These are phyloP conservation scores for Andrena haemorrhoa DNA, from an alignment of 2,888 invertebrate genomes.

Conservation along the genomic window DNA sequence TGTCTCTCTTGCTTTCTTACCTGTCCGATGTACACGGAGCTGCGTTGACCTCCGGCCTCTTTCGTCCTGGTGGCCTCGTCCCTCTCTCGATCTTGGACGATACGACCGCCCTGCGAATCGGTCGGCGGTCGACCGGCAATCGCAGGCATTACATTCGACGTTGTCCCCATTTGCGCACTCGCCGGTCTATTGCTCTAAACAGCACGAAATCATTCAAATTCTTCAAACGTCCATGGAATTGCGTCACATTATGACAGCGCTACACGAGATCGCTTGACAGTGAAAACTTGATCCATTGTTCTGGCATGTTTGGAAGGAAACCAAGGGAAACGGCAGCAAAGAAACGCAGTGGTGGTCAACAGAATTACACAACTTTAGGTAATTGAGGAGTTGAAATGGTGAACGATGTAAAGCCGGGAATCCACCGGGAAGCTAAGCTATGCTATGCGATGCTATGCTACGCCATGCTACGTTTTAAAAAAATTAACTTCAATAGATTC, in stretches of 20 bases:
- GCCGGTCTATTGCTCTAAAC: conserved; percentile 75
- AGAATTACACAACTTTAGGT: background rate
- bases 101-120: conserved; percentile 78
- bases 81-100: conserved; percentile 79
- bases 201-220: conserved; percentile 32
- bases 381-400: no score
- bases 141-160: conserved; percentile 39
- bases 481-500: no score
- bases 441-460: no score
- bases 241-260: background rate
- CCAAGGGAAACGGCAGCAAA: background rate
- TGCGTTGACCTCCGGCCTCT: conserved; percentile 81
- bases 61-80: conserved; percentile 80
- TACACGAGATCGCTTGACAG: background rate
- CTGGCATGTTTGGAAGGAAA: background rate
- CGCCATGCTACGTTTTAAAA: no score
- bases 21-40: conserved; percentile 83
- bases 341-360: background rate
- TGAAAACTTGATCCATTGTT: conserved; percentile 30
- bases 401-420: no score
- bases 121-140: conserved; percentile 69
- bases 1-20: conserved; percentile 74
- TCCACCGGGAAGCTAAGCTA: no score
- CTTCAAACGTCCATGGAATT: conserved; percentile 8
- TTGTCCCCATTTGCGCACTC: conserved; percentile 70